phyloP scores from a whole-genome alignment of 1,140 invertebrate genomes.

The Drosophila melanica region DNA sequence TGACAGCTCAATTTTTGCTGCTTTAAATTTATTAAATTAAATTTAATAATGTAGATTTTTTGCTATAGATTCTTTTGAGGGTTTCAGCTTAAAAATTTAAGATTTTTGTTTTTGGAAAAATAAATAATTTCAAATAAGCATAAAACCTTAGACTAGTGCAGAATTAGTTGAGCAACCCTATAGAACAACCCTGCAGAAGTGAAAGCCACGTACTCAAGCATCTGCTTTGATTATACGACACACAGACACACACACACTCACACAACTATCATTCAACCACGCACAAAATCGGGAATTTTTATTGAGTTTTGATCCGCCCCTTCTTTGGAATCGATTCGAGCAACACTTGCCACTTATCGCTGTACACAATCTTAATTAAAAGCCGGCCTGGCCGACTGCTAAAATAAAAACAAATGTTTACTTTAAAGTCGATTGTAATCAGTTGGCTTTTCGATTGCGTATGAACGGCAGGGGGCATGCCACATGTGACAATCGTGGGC shows the following conservation, averaged over 20 bases:
- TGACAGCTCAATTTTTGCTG: no score
- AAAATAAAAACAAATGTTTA: constrained; percentile 76
- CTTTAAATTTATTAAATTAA: no score
- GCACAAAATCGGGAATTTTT: not conserved
- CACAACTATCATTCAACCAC: not conserved
- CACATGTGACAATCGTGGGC: constrained; percentile 66
- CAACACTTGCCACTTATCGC: constrained; percentile 70
- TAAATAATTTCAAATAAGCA: no score
- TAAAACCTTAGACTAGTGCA: no score
- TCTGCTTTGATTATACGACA: not conserved
- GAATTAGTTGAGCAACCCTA: not conserved
- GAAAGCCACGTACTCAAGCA: not conserved
- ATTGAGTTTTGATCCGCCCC: constrained; percentile 29
- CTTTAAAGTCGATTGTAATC: constrained; percentile 70
- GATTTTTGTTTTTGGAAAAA: no score
- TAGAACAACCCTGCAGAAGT: not conserved
- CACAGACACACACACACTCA: not conserved
- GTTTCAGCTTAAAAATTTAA: not conserved
- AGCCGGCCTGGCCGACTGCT: constrained; percentile 45
- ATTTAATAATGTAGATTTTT: no score
- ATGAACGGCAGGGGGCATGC: constrained; percentile 31
- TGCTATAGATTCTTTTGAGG: no score
- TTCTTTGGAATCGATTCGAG: constrained; percentile 22
- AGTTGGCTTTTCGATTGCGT: constrained; percentile 2
- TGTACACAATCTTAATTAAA: constrained; percentile 75